Base-by-base conservation (phyloP, 2,113 vertebrate genomes). In the Megaleporinus macrocephalus region DNA sequence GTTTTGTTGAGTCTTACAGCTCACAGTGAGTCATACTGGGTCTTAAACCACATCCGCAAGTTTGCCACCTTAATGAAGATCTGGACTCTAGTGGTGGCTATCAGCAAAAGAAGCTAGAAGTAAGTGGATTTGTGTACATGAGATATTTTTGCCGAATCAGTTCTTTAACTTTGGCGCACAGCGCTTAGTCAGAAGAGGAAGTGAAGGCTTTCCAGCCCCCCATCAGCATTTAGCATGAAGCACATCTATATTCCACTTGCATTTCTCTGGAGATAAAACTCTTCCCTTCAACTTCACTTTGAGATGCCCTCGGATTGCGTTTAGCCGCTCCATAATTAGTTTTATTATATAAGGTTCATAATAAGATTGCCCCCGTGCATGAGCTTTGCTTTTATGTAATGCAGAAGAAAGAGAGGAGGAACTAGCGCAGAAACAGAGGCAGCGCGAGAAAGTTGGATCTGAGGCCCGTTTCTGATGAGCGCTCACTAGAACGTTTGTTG, bases 251-350 rank as follows among this genome's bases (percentile, higher is more conserved):
- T 89, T 84, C 73, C 78, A 76, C 73, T 27, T 55, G 89, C 82
- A 85, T 84, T 82, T 82, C 84, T 49, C 76, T n/a, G 53, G 72
- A 86, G 78, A 92, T 89, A 86, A 87, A 80, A 88, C 73, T 76
- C 75, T 74, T 27, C 80, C 41, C 36, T 49, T 33, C 83, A 78
- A 36, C 30, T 84, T 88, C 72, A 76, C 80, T 89, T 84, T 89
- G 72, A 84, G 69, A 86, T 84, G 76, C 71, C 81, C 80, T 90
- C 84, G 73, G 77, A 83, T 80, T 80, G 29, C 68, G 86, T 84
- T 75, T 47, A 59, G 75, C 74, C 55, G 26, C 49, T 84, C 86
- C 27, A 81, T 89, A 76, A 88, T 81, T 88, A 65, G 53, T 22
- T 79, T 81, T 85, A 55, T 83, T 77, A 76, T 71, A 66, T 66